Conservation (phyloP, 1,140 invertebrate genomes). For the Tachypleus tridentatus region DNA sequence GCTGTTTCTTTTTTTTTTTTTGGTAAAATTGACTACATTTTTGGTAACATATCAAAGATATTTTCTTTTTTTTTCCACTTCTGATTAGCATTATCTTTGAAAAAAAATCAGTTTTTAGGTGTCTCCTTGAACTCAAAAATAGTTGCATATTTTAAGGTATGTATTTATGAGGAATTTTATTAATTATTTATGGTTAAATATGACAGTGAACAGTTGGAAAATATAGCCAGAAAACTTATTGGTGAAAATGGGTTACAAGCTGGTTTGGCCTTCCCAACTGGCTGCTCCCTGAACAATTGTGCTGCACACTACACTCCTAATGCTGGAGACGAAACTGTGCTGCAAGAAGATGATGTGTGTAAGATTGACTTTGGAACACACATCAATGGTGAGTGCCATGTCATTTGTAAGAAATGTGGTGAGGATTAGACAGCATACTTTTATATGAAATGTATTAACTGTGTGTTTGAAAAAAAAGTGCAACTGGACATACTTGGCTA, state of each 20-base stretch:
- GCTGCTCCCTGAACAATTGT: constrained; percentile 95
- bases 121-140: too few relatives aligned
- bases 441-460: constrained; percentile 10
- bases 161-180: neutral
- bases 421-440: neutral
- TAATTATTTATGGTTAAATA: neutral
- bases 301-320: constrained; percentile 99
- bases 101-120: too few relatives aligned
- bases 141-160: too few relatives aligned
- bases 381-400: constrained; percentile 61
- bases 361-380: constrained; percentile 99
- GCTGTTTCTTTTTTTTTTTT: too few relatives aligned
- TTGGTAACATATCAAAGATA: too few relatives aligned
- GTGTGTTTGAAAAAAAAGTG: constrained; percentile 20
- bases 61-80: neutral
- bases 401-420: neutral
- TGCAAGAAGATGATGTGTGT: constrained; percentile 93
- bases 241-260: constrained; percentile 91
- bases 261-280: constrained; percentile 96
- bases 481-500: too few relatives aligned
- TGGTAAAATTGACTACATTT: too few relatives aligned
- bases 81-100: too few relatives aligned
- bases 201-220: constrained; percentile 76
- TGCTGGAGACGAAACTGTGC: constrained; percentile 88
- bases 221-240: constrained; percentile 78